phyloP scores from a whole-genome alignment of 1,140 invertebrate species.

The Odontomachus brunneus region DNA sequence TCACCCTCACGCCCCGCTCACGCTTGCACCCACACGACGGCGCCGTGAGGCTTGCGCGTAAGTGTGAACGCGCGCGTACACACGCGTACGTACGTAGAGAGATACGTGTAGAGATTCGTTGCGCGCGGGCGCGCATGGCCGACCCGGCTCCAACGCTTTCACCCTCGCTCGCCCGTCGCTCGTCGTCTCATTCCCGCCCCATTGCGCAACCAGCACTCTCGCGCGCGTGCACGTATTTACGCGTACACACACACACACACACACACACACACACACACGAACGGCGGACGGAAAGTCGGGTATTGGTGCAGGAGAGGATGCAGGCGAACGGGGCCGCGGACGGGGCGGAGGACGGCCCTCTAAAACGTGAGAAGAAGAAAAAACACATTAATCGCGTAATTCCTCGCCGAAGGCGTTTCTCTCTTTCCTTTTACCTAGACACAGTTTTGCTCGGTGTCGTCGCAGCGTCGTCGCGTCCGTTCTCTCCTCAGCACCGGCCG shows the following conservation, averaged over 20 bases:
- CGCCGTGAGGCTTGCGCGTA: neutral
- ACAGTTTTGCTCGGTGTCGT: neutral
- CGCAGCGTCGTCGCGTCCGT: neutral
- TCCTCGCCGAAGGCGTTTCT: neutral
- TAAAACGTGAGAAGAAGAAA: neutral
- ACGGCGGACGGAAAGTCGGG: constrained; percentile 17
- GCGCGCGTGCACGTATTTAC: neutral
- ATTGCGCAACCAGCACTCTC: constrained; percentile 18
- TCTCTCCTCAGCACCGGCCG: neutral
- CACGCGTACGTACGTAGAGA: too few relatives aligned
- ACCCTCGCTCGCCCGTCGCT: neutral
- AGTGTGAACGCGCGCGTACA: neutral
- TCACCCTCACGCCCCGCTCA: constrained; percentile 31
- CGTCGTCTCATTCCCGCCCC: constrained; percentile 20
- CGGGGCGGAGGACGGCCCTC: neutral
- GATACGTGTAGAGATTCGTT: constrained; percentile 31
- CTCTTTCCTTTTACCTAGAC: neutral
- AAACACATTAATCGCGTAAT: constrained; percentile 11
- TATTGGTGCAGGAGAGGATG: constrained; percentile 45
- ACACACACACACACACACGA: neutral
- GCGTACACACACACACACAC: neutral
- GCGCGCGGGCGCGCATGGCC: neutral
- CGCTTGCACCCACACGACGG: neutral
- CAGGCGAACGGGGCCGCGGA: constrained; percentile 11
- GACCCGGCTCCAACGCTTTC: constrained; percentile 31